Base-by-base conservation (phyloP, 1,140 invertebrate genomes). In the Oedothorax gibbosus region DNA sequence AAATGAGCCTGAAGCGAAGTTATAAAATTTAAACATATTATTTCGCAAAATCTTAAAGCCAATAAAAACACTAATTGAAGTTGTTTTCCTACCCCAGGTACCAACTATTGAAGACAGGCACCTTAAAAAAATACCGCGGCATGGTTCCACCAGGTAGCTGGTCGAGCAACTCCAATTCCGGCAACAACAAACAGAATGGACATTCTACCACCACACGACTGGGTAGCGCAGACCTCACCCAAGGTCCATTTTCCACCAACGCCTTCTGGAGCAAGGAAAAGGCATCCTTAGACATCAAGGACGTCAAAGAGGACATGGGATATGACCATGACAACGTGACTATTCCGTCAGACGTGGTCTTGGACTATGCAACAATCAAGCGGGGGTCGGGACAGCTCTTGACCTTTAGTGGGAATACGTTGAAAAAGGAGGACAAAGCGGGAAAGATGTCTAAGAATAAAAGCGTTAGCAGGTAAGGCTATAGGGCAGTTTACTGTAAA, bases 101-200 rank as follows among this genome's bases (percentile, higher is more conserved):
- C 53, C 75, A 83, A 49, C 65, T 86, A 8, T 51, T 86, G 0
- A 78, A 83, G 57, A 86, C 86, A 15, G 86, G 86, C 21, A 86
- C 84, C 21, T 80, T 87, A 57, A 86, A 86, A 54, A 86, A 86
- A 56, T 84, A 86, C 20, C 69, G 85, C 12, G 86, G 73, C 3
- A 72, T 86, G 69, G 85, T 82, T 6, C 85, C 85, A 21, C 86
- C 86, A 12, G 86, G 86, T 20, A 85, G 82, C 12, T 86, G 86
- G 86, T 86, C 73, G 0, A 71, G 72, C 5, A 86, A 85, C 51
- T 86, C 86, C 2, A 86, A 81, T 20, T 84, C 81, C 14, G 79
- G 62, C 1, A 71, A 75, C 75, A 78, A 81, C 53, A 86, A 86
- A 35, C 81, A 85, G 20, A 86, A 86, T 69, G 81, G 78, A 14